Evolutionary conservation across 1,140 invertebrate species (phyloP).

Genomic region (Whitmania pigra): DNA sequence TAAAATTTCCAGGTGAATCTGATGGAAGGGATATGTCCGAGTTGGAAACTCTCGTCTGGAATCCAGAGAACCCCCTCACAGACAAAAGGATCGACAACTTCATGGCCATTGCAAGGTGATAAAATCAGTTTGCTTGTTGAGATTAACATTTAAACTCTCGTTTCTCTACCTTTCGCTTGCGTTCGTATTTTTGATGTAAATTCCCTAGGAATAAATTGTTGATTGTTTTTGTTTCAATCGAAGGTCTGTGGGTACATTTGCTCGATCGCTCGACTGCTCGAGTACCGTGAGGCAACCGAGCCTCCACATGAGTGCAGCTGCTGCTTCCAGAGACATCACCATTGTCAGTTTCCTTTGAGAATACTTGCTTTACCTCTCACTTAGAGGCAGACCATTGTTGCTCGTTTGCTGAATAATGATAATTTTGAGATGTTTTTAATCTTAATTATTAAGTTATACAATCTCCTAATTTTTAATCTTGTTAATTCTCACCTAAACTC

Average conservation of each 20-base stretch:
- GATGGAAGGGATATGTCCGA: conserved; percentile 63
- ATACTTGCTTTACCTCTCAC: background rate
- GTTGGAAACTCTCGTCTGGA: conserved; percentile 84
- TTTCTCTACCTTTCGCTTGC: too few species aligned
- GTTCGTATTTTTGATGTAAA: too few species aligned
- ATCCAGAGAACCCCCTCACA: conserved; percentile 70
- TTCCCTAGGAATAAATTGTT: background rate
- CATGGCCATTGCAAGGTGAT: conserved; percentile 73
- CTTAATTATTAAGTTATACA: background rate
- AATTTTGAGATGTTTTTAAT: too few species aligned
- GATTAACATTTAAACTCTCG: background rate
- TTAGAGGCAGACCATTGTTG: background rate
- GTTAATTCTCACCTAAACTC: conserved; percentile 6
- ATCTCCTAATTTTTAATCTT: background rate
- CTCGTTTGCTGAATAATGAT: too few species aligned
- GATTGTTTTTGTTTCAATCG: conserved; percentile 8
- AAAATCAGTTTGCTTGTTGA: background rate
- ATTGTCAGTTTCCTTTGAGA: conserved; percentile 51
- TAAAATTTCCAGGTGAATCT: conserved; percentile 51
- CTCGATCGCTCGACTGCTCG: conserved; percentile 90
- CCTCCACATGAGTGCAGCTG: conserved; percentile 94
- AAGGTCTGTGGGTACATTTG: conserved; percentile 93
- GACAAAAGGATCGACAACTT: conserved; percentile 98
- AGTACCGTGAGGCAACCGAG: conserved; percentile 95
- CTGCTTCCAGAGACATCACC: conserved; percentile 93